phyloP scores from a whole-genome alignment of 2,888 invertebrate species.

The Serripes groenlandicus region DNA sequence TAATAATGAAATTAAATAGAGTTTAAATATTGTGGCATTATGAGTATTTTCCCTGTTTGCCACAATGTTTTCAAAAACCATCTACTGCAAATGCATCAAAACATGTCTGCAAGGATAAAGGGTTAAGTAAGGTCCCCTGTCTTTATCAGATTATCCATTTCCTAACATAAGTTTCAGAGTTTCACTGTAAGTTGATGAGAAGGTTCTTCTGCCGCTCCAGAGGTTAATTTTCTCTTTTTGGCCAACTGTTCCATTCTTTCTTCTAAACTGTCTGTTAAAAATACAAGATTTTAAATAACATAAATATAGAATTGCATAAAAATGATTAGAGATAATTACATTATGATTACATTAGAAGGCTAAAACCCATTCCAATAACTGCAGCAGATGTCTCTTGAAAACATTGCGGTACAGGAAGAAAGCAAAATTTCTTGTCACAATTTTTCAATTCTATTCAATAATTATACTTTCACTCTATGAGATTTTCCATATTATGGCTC shows the following conservation, averaged over 20 bases:
- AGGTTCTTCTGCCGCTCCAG: slow-evolving; percentile 30
- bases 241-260: slow-evolving; percentile 92
- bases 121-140: neutral
- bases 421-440: too few species aligned
- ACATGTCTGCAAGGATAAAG: neutral
- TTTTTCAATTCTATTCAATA: too few species aligned
- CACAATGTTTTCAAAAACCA: too few species aligned
- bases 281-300: slow-evolving; percentile 6
- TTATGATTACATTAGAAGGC: neutral
- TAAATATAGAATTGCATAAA: neutral
- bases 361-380: too few species aligned
- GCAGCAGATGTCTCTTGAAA: neutral
- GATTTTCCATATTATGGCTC: too few species aligned
- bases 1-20: too few species aligned
- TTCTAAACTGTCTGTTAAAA: slow-evolving; percentile 92
- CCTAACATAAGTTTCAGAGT: neutral
- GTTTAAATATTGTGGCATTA: too few species aligned
- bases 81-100: too few species aligned
- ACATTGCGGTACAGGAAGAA: neutral
- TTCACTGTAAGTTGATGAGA: neutral
- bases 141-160: neutral
- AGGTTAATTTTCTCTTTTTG: slow-evolving; percentile 87
- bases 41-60: too few species aligned
- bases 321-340: too few species aligned
- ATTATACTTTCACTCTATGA: too few species aligned